Evolutionary conservation across 1,140 invertebrate species (phyloP).

Genomic region (Bactericera cockerelli): DNA sequence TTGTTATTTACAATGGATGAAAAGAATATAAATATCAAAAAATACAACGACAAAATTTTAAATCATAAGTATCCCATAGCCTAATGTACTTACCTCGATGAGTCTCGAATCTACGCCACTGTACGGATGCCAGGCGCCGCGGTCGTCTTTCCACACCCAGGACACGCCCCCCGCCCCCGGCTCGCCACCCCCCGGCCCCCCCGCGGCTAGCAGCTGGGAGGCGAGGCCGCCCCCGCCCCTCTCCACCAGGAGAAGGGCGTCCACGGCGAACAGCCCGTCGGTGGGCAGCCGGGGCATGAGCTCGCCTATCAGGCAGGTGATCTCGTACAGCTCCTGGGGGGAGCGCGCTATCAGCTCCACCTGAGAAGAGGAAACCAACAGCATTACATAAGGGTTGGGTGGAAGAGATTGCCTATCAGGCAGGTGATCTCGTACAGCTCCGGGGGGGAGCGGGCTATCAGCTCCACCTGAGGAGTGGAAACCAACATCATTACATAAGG

Average conservation of each 20-base stretch:
- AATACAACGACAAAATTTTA: too few relatives aligned
- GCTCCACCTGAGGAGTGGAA: conserved; percentile 45
- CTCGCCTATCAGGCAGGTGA: conserved; percentile 89
- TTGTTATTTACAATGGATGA: too few relatives aligned
- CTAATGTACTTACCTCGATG: conserved; percentile 66
- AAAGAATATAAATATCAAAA: too few relatives aligned
- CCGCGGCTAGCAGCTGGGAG: conserved; percentile 35
- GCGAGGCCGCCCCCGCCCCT: conserved; percentile 40
- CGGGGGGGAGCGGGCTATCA: conserved; percentile 77
- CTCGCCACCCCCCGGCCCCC: too few relatives aligned
- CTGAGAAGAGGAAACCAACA: conserved; percentile 28
- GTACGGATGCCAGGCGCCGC: conserved; percentile 55
- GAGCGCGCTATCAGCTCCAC: conserved; percentile 76
- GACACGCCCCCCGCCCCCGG: conserved; percentile 35
- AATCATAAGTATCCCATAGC: too few relatives aligned
- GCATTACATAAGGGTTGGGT: too few relatives aligned
- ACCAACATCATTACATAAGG: too few relatives aligned
- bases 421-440: conserved; percentile 94
- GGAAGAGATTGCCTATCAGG: conserved; percentile 87
- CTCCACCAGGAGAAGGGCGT: conserved; percentile 45
- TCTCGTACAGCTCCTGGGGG: conserved; percentile 91
- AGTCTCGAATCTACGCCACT: conserved; percentile 54
- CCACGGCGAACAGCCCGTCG: conserved; percentile 87
- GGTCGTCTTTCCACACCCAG: conserved; percentile 92
- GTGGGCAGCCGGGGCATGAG: conserved; percentile 85